These are phyloP conservation scores for Sinelater perroti DNA, from an alignment of 2,888 invertebrate species.

Conservation along the genomic window DNA sequence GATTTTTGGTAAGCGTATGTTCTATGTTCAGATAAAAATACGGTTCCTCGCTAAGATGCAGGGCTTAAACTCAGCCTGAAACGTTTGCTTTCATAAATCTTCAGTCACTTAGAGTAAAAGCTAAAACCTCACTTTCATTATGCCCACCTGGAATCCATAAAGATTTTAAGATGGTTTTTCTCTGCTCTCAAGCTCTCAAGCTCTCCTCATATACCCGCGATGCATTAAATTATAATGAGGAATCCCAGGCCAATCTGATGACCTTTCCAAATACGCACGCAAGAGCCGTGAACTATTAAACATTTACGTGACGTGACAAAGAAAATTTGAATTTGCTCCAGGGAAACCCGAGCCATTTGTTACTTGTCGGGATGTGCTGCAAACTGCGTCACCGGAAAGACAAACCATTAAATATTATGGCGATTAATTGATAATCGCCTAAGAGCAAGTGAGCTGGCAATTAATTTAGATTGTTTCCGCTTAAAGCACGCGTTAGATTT, in stretches of 20 bases:
- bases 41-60: slow-evolving; percentile 22
- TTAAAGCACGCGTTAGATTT: background rate
- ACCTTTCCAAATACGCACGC: slow-evolving; percentile 28
- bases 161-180: slow-evolving; percentile 29
- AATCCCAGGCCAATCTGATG: slow-evolving; percentile 35
- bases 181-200: slow-evolving; percentile 17
- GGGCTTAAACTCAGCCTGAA: slow-evolving; percentile 25
- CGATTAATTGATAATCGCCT: slow-evolving; percentile 5
- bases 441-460: background rate
- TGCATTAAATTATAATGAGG: slow-evolving; percentile 38
- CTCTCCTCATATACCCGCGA: slow-evolving; percentile 18
- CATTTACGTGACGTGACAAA: slow-evolving; percentile 27
- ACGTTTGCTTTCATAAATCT: slow-evolving; percentile 38
- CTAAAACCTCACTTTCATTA: slow-evolving; percentile 37
- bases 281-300: slow-evolving; percentile 31
- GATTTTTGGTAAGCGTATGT: no score
- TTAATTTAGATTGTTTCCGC: background rate
- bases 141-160: slow-evolving; percentile 36
- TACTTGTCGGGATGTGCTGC: background rate
- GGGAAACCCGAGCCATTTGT: slow-evolving; percentile 10
- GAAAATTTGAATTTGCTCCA: slow-evolving; percentile 30
- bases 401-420: background rate
- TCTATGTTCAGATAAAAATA: slow-evolving; percentile 26
- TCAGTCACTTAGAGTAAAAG: slow-evolving; percentile 36
- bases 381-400: background rate